These are phyloP conservation scores for Tachina fera DNA, from an alignment of 2,888 invertebrate species.

Conservation along the genomic window DNA sequence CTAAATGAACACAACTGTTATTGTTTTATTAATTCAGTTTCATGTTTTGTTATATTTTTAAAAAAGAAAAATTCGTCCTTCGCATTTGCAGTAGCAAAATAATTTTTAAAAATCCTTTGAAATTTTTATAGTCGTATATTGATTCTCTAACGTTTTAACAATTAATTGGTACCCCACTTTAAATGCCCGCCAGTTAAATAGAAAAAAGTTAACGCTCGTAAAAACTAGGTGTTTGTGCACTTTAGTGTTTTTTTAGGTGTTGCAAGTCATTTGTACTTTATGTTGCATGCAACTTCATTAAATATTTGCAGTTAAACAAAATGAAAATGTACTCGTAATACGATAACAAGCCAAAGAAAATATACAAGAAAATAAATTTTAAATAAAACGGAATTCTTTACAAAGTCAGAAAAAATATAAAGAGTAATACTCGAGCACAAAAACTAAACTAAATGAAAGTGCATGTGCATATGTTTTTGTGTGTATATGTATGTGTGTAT, in stretches of 20 bases:
- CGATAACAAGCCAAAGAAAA: constrained; percentile 17
- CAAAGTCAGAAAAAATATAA: constrained; percentile 18
- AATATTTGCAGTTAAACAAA: constrained; percentile 37
- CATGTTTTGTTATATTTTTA: too few relatives aligned
- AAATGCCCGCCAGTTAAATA: background rate
- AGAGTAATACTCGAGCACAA: background rate
- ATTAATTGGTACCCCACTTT: background rate
- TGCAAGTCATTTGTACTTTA: constrained; percentile 70
- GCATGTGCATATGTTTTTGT: background rate
- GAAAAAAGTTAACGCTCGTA: background rate
- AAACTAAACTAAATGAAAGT: constrained; percentile 1
- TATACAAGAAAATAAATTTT: constrained; percentile 33
- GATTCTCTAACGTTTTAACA: background rate
- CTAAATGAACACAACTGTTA: too few relatives aligned
- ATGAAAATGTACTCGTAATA: constrained; percentile 52
- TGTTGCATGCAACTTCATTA: constrained; percentile 69
- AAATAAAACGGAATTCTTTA: constrained; percentile 54
- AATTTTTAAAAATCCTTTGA: background rate
- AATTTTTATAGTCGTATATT: background rate
- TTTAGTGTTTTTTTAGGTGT: constrained; percentile 63
- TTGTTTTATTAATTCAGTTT: too few relatives aligned
- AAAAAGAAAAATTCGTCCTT: too few relatives aligned
- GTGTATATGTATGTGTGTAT: constrained; percentile 1
- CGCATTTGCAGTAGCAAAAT: too few relatives aligned
- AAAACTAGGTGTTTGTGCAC: constrained; percentile 40